These are phyloP conservation scores for Megalops cyprinoides DNA, from an alignment of 2,797 vertebrate species.

Conservation along the genomic window DNA sequence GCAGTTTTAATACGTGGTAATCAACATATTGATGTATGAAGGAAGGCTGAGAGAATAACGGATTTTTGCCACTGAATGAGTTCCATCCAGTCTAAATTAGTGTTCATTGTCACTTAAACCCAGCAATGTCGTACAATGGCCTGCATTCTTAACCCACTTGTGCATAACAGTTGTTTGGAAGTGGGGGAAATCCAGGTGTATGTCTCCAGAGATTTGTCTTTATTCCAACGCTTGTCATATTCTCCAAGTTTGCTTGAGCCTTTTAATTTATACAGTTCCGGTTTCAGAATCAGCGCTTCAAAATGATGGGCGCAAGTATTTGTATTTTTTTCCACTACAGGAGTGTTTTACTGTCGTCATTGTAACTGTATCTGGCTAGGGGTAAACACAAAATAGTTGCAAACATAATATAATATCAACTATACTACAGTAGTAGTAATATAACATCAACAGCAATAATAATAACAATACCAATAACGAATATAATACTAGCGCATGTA, in stretches of 20 bases:
- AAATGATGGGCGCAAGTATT: neutral
- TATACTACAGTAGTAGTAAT: neutral
- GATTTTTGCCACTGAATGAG: neutral
- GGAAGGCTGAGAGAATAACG: neutral
- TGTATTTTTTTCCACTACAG: neutral
- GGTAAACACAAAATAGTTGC: neutral
- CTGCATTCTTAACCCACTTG: neutral
- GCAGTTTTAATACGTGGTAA: no score
- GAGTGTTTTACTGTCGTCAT: neutral
- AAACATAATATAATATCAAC: neutral
- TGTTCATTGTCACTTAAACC: neutral
- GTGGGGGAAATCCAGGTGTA: neutral
- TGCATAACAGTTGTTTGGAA: neutral
- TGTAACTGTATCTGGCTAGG: neutral
- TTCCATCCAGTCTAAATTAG: neutral
- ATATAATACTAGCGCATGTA: neutral
- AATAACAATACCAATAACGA: neutral
- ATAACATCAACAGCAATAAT: neutral
- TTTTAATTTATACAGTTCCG: constrained; percentile 1
- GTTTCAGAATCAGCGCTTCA: neutral
- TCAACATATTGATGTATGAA: no score
- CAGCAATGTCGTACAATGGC: no score
- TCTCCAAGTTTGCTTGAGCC: neutral
- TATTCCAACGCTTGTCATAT: neutral
- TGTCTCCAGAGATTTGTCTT: neutral